Percentiles rank a stretch among this genome's conserved stretches.
Conservation (phyloP, 2,113 vertebrate species). For the Calypte anna region DNA sequence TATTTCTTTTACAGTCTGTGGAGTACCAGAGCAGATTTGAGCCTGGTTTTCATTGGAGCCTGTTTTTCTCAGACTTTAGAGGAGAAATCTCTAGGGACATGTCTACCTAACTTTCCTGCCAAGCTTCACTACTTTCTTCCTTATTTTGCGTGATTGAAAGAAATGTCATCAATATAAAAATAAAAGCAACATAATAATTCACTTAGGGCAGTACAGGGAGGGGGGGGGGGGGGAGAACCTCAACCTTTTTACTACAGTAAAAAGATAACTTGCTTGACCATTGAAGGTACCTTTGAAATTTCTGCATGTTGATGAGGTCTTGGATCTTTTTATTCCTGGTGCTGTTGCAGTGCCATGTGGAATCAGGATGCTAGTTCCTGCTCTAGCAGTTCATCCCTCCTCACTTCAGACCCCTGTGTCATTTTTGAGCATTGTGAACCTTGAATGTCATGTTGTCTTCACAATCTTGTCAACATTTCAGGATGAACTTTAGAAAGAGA, state of each 20-base stretch:
- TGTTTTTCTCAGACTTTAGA: neutral
- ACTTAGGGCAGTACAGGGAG: neutral
- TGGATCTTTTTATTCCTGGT: neutral
- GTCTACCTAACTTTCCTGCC: neutral
- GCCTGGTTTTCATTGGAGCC: neutral
- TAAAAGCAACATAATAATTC: neutral
- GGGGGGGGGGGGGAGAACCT: no score
- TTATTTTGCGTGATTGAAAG: neutral
- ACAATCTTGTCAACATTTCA: fast-evolving
- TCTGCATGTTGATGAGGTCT: neutral
- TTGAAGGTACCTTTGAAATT: neutral
- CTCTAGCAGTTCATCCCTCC: neutral
- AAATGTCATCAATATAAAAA: neutral
- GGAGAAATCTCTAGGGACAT: neutral
- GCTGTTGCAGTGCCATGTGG: neutral
- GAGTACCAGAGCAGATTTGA: neutral
- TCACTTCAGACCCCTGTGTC: fast-evolving
- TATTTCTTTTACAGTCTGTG: neutral
- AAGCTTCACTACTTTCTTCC: neutral
- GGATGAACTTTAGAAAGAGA: neutral
- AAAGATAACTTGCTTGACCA: neutral
- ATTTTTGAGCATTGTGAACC: neutral
- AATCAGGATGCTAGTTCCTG: neutral
- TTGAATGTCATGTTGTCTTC: fast-evolving
- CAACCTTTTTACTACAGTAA: neutral